Evolutionary conservation across 2,888 invertebrate species (phyloP), one percentile per base, ranked within the genome.

Genomic region (Drosophila infuscata): DNA sequence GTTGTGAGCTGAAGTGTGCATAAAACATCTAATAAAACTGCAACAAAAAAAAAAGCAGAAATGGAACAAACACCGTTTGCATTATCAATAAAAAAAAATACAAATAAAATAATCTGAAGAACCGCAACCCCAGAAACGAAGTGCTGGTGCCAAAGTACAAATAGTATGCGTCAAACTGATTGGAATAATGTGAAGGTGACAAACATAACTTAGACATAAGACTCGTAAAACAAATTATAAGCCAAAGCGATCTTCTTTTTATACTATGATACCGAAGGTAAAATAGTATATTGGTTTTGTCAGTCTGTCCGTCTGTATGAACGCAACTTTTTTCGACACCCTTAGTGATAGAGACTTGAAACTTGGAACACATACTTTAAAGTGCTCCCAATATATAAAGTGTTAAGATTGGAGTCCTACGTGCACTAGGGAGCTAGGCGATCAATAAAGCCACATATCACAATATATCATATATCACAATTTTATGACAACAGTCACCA

Each of bases 21-120:
- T 43, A 63, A 70, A 56, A 56, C 56, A 57, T 53, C 72, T 46
- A 54, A 76, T 41, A n/a, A 41, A 41, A n/a, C n/a, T 4, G 2
- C 35, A 35, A 2, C 35, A 25, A 25, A 4, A 12, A 11, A n/a
- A n/a, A 9, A 9, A 9, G 9, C 41, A 9, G 41, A n/a, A 9
- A 5, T 12, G 5, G 35, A 2, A 41, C 9, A 41, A 9, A 9
- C n/a, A 0, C 41, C 2, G 9, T 12, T 1, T 12, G 4, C n/a
- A n/a, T 41, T 41, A 41, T 41, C 41, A 41, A n/a, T n/a, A 41
- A 41, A 41, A 41, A 4, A 12, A 41, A 56, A 29, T 5, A 48
- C 30, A 17, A 49, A 56, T 20, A 15, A 25, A n/a, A 70, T 69
- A 59, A 30, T 35, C 7, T 0, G n/a, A 4, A 17, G 41, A 43